Evolutionary conservation across 2,113 vertebrate species (phyloP).

Genomic region (Todiramphus chloris): DNA sequence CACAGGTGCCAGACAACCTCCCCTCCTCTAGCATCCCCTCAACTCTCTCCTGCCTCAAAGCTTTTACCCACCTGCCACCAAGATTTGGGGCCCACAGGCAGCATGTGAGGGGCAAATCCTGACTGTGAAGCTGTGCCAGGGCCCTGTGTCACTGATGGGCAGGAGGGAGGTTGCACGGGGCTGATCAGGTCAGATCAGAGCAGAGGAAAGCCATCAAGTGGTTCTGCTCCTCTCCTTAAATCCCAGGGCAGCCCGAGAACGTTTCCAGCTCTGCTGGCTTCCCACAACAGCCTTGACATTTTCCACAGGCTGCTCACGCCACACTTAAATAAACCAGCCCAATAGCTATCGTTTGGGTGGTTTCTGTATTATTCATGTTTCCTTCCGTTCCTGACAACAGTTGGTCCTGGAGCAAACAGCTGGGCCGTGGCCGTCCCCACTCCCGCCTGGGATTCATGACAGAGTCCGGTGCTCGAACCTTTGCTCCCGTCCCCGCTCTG

Average conservation of each 20-base stretch:
- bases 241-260: neutral
- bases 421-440: rapidly evolving
- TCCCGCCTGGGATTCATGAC: neutral
- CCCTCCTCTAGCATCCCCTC: neutral
- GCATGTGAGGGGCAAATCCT: neutral
- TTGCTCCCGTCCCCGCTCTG: neutral
- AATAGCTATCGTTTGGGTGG: neutral
- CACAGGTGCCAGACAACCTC: neutral
- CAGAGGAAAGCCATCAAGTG: neutral
- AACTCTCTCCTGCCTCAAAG: neutral
- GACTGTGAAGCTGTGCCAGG: neutral
- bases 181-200: rapidly evolving
- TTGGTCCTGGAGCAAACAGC: neutral
- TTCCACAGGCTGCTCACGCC: neutral
- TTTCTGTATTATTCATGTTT: neutral
- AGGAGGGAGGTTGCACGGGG: neutral
- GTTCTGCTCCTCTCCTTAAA: neutral
- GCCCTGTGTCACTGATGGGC: rapidly evolving
- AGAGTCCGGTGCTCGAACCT: rapidly evolving
- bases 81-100: neutral
- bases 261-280: neutral
- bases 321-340: neutral
- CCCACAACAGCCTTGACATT: neutral
- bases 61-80: rapidly evolving
- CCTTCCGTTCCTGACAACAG: neutral